Evolutionary conservation across 2,113 vertebrate genomes (phyloP), one percentile per base, ranked within the genome.

Genomic region (Callaeas wilsoni): DNA sequence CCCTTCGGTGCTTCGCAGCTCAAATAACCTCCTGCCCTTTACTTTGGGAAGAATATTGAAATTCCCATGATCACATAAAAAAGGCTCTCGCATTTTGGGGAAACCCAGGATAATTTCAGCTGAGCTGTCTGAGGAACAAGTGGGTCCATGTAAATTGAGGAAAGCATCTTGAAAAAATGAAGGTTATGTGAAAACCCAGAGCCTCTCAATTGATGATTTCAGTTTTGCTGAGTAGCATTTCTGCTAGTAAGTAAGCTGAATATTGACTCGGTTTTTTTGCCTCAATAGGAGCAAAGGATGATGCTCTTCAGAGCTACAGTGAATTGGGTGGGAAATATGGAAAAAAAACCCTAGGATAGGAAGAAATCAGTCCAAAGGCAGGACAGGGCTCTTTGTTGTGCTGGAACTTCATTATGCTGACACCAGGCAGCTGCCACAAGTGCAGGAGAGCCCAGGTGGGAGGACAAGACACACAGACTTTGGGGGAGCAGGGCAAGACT

Each of bases 1-100:
- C 26, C 35, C 16, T 37, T 67, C 0, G 0, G 39, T 42, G 46
- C 39, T 41, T 23, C 0, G 0, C 35, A 64, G 57, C 64, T 78
- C 39, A 63, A 67, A 65, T 16, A 73, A 67, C 4, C 4, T 9
- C 20, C 21, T 27, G 33, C 16, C 47, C 46, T 55, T 46, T 44
- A 3, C 0, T 89, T 65, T 46, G 64, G 76, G 29, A 89, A 62
- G 18, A 79, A 49, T 26, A 70, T 21, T 49, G 52, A 89, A 41
- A 35, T 23, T 17, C 9, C 10, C 30, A 33, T 4, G 6, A 37
- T 33, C 75, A 53, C 19, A 27, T 46, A 46, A 33, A 69, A 79
- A 73, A 60, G 4, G 8, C 11, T 80, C 32, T 52, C 12, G 4
- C 13, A 20, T 41, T 95, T 18, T 56, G 53, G 26, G 33, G 26